Evolutionary conservation across 92 coral and sea anemone species (phyloP).

Genomic region (Epizoanthus stellaris): DNA sequence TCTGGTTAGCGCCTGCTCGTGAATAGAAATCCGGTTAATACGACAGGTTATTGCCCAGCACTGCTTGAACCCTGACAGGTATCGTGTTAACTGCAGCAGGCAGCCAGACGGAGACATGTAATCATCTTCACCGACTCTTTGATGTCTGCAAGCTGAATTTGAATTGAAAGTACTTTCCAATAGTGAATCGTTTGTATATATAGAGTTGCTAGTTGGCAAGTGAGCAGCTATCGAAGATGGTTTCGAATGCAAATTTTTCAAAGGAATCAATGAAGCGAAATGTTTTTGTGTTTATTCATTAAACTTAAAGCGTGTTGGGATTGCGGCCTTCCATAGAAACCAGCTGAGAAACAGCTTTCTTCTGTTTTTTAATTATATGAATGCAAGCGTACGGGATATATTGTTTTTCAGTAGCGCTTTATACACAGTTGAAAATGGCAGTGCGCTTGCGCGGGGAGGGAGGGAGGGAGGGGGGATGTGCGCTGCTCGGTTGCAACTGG

Average conservation of each 20-base stretch:
- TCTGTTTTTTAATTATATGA: background rate
- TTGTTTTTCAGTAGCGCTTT: background rate
- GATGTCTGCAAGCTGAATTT: too few species aligned
- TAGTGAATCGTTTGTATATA: too few species aligned
- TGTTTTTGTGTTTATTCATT: background rate
- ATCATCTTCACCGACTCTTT: too few species aligned
- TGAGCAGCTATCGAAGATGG: background rate
- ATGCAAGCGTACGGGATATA: background rate
- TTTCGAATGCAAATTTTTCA: conserved; percentile 1
- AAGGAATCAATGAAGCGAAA: conserved; percentile 17
- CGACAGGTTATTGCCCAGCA: conserved; percentile 4
- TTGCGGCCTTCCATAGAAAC: too few species aligned
- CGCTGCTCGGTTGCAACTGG: background rate
- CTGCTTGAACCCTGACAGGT: conserved; percentile 4
- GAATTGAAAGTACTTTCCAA: too few species aligned
- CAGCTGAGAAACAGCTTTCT: background rate
- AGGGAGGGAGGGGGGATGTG: background rate
- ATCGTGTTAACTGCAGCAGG: background rate
- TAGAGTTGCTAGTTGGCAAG: too few species aligned
- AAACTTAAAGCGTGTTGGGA: background rate
- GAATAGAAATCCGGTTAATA: conserved; percentile 6
- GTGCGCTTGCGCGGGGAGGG: background rate
- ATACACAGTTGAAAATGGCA: background rate
- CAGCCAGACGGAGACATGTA: too few species aligned
- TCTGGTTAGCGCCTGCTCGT: background rate